Conservation (phyloP, 92 coral and sea anemone species). For the Bergia puertoricense region DNA sequence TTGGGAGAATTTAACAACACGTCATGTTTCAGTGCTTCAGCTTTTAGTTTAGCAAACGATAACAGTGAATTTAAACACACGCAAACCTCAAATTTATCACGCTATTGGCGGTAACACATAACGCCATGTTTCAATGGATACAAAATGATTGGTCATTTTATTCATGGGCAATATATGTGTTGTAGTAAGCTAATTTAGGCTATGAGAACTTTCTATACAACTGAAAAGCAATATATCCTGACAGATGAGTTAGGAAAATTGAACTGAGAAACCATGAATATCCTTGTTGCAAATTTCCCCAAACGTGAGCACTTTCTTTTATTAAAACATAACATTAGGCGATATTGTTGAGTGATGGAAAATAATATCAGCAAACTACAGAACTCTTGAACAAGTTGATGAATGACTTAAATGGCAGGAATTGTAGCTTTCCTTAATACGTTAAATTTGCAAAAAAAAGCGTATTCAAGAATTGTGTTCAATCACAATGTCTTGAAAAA, state of each 20-base stretch:
- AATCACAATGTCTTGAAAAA: neutral
- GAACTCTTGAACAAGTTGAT: neutral
- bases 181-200: neutral
- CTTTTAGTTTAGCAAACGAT: neutral
- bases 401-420: too few relatives aligned
- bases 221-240: neutral
- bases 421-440: too few relatives aligned
- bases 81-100: neutral
- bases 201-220: neutral
- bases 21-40: neutral
- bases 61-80: neutral
- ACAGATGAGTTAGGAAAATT: neutral
- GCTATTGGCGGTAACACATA: neutral
- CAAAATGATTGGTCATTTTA: neutral
- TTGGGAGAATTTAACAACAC: too few relatives aligned
- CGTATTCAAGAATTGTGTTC: too few relatives aligned
- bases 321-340: neutral
- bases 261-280: neutral
- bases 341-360: neutral
- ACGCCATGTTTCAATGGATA: neutral
- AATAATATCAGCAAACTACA: neutral
- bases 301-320: neutral
- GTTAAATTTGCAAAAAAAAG: neutral
- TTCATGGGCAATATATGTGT: too few relatives aligned
- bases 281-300: constrained; percentile 1